Conservation (phyloP, 2,113 vertebrate genomes). For the Zosterops lateralis region DNA sequence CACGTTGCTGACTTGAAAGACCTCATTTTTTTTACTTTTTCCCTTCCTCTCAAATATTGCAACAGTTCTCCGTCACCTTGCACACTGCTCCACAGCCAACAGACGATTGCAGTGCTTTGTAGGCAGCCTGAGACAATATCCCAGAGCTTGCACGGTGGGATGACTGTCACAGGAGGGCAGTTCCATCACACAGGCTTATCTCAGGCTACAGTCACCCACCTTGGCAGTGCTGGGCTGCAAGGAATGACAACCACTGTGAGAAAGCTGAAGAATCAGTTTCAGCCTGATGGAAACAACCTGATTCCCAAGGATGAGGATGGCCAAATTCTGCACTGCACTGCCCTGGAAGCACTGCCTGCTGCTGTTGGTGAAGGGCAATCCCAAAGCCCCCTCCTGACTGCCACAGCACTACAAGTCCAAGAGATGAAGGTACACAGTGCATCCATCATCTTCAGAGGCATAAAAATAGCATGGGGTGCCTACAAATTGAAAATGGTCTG, state of each 20-base stretch:
- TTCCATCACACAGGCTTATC: not conserved
- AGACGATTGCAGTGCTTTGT: fast-evolving
- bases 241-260: not conserved
- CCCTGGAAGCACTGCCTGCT: not conserved
- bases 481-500: constrained; percentile 3
- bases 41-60: not conserved
- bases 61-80: not conserved
- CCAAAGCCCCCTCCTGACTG: not conserved
- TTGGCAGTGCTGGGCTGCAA: not conserved
- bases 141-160: fast-evolving
- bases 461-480: constrained; percentile 2
- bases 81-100: not conserved
- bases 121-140: not conserved
- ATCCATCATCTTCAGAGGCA: not conserved
- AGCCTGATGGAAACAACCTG: not conserved
- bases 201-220: not conserved
- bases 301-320: fast-evolving
- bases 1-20: not conserved
- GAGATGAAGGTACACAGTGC: not conserved
- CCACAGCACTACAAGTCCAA: not conserved
- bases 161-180: not conserved
- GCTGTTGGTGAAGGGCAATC: not conserved
- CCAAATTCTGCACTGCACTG: not conserved
- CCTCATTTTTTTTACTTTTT: not conserved
- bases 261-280: not conserved